phyloP scores from a whole-genome alignment of 2,888 invertebrate genomes.

The Congeria kusceri region DNA sequence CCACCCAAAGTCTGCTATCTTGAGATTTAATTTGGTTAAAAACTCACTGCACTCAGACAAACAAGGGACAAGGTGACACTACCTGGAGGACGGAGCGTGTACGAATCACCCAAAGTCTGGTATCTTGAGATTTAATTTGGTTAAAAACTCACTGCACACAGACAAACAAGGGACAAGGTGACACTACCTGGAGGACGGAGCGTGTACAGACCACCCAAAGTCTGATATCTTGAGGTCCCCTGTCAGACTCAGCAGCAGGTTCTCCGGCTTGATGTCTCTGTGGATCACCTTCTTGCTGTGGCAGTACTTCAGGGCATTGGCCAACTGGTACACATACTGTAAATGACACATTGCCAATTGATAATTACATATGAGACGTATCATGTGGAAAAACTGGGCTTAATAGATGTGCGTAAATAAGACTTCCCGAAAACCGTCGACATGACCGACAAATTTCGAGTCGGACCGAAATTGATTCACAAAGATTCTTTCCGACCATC shows the following conservation, averaged over 20 bases:
- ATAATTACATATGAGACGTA: too few relatives aligned
- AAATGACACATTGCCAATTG: constrained; percentile 34
- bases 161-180: too few relatives aligned
- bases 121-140: constrained; percentile 97
- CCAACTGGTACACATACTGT: constrained; percentile 93
- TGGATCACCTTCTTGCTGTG: constrained; percentile 96
- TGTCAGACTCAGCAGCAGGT: constrained; percentile 93
- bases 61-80: too few relatives aligned
- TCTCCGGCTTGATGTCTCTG: constrained; percentile 99
- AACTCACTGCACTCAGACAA: too few relatives aligned
- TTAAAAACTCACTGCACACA: too few relatives aligned
- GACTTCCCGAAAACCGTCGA: too few relatives aligned
- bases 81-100: constrained; percentile 94
- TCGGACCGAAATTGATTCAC: too few relatives aligned
- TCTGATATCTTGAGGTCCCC: constrained; percentile 96
- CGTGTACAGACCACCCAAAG: constrained; percentile 99
- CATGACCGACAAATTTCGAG: too few relatives aligned
- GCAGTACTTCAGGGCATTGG: constrained; percentile 94
- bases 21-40: too few relatives aligned
- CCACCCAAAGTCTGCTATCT: constrained; percentile 99
- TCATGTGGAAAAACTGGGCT: too few relatives aligned
- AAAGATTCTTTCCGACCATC: too few relatives aligned
- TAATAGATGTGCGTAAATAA: too few relatives aligned
- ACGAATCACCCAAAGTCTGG: constrained; percentile 99
- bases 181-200: constrained; percentile 91